Conservation (phyloP, 1,140 invertebrate species). For the Holotrichia oblita region DNA sequence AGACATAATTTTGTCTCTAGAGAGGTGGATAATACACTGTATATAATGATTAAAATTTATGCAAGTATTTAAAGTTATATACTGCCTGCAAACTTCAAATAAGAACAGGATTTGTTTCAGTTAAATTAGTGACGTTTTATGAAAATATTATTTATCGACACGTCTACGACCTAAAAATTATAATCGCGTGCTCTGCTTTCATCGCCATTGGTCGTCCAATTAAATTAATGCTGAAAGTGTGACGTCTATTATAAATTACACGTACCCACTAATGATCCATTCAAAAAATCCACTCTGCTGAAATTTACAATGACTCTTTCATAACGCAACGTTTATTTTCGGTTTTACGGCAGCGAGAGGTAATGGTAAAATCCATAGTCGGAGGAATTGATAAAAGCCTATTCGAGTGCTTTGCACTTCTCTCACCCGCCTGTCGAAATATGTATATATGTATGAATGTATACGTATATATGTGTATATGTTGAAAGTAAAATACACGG, state of each 20-base stretch:
- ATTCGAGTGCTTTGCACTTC: no score
- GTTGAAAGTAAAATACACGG: background rate
- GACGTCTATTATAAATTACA: background rate
- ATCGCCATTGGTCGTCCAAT: background rate
- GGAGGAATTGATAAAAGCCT: no score
- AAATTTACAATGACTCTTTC: background rate
- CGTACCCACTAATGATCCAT: slow-evolving; percentile 7
- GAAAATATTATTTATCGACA: background rate
- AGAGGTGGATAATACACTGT: no score
- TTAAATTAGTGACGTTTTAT: background rate
- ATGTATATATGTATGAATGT: no score
- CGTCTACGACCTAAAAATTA: background rate
- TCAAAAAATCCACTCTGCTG: background rate
- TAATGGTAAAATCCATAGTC: no score
- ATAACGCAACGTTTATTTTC: background rate
- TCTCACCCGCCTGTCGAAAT: no score
- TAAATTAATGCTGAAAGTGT: slow-evolving; percentile 9
- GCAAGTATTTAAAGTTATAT: background rate
- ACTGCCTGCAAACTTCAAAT: background rate
- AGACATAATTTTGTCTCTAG: background rate
- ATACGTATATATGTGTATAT: background rate
- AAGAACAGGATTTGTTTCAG: background rate
- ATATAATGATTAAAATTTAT: no score
- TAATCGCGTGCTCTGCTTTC: background rate
- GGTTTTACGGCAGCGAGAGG: background rate